Conservation (phyloP, 1,140 invertebrate genomes). For the Zeugodacus cucurbitae region DNA sequence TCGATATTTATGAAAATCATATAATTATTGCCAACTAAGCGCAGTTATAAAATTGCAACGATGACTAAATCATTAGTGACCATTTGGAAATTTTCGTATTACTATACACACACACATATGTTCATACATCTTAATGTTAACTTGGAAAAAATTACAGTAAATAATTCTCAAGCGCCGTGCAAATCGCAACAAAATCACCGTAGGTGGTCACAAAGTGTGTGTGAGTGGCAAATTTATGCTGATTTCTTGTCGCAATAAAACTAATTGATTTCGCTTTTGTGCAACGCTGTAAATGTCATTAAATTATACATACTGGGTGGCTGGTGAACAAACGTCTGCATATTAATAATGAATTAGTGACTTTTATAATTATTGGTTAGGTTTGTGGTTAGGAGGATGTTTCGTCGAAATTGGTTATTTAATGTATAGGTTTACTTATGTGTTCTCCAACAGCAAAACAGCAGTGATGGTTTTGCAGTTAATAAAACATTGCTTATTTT, state of each 20-base stretch:
- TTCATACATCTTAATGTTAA: neutral
- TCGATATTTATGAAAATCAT: neutral
- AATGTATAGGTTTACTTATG: too few relatives aligned
- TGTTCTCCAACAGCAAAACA: too few relatives aligned
- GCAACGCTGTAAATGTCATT: neutral
- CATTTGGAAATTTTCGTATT: neutral
- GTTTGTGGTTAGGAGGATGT: too few relatives aligned
- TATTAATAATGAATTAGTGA: neutral
- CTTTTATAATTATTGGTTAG: too few relatives aligned
- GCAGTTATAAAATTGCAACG: neutral
- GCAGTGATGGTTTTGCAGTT: too few relatives aligned
- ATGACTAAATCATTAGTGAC: neutral
- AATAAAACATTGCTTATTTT: too few relatives aligned
- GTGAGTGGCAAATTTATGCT: neutral
- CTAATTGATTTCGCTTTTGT: neutral
- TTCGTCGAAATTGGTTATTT: too few relatives aligned
- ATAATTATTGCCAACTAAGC: neutral
- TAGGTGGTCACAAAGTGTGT: neutral
- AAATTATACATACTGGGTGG: neutral
- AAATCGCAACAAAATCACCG: neutral
- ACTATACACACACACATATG: neutral
- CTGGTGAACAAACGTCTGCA: neutral
- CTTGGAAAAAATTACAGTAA: neutral
- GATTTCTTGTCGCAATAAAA: conserved; percentile 11
- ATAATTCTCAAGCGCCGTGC: neutral